Conservation (phyloP, 2,113 vertebrate species). For the Todiramphus saurophagus region DNA sequence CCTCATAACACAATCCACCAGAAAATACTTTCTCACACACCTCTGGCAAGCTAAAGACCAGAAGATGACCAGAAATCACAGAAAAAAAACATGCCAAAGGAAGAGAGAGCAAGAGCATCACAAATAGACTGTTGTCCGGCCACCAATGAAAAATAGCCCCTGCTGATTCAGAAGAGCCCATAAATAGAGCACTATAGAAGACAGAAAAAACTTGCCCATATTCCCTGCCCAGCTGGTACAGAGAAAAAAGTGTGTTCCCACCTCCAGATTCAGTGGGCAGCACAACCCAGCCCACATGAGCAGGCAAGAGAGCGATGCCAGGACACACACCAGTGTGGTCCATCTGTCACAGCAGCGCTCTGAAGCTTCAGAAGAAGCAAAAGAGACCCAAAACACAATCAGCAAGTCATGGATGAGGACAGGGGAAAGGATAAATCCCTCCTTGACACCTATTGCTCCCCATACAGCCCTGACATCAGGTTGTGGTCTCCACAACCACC, state of each 20-base stretch:
- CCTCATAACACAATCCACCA: neutral
- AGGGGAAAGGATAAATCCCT: neutral
- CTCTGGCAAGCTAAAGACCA: neutral
- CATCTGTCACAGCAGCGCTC: neutral
- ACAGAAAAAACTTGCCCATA: neutral
- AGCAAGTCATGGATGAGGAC: neutral
- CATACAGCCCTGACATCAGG: neutral
- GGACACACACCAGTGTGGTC: accelerated
- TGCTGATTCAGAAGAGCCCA: accelerated
- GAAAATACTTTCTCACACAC: neutral
- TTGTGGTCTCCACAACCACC: neutral
- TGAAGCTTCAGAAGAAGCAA: neutral
- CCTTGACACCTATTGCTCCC: neutral
- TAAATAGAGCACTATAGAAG: neutral
- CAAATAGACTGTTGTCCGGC: too few species aligned
- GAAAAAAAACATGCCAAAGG: neutral
- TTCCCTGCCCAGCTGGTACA: neutral
- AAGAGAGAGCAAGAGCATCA: neutral
- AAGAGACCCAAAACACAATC: neutral
- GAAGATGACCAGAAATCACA: neutral
- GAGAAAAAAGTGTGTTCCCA: neutral
- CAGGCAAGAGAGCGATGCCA: accelerated
- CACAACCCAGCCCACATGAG: neutral
- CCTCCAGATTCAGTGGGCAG: neutral
- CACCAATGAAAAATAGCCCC: too few species aligned